phyloP scores from a whole-genome alignment of 2,888 invertebrate genomes.

The Coelopa pilipes region DNA sequence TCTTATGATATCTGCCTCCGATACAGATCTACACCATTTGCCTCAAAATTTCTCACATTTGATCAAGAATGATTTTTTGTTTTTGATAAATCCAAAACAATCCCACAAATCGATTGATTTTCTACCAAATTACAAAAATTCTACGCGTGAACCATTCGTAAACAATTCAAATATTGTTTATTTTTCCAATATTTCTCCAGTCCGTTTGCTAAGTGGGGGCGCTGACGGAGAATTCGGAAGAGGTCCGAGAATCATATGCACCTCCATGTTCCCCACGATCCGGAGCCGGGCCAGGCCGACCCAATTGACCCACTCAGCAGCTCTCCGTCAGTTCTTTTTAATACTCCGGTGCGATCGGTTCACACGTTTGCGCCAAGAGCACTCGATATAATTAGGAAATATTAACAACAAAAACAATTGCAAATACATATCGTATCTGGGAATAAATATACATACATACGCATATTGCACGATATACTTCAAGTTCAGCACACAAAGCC shows the following conservation, averaged over 20 bases:
- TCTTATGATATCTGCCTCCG: no score
- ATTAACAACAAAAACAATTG: background rate
- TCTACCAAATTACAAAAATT: background rate
- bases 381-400: conserved; percentile 10
- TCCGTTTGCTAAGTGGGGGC: conserved; percentile 6
- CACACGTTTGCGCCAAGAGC: conserved; percentile 18
- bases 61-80: background rate
- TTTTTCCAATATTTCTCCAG: conserved; percentile 26
- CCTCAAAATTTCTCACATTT: background rate
- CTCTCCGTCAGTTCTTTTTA: conserved; percentile 41
- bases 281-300: background rate
- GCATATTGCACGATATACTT: background rate
- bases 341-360: conserved; percentile 41
- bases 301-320: conserved; percentile 15
- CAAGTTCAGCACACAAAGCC: conserved; percentile 6
- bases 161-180: conserved; percentile 25
- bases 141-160: background rate
- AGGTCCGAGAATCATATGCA: background rate
- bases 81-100: background rate
- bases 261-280: background rate
- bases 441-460: background rate
- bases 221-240: background rate
- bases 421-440: background rate
- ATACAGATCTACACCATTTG: background rate
- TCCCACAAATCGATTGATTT: no score